Evolutionary conservation across 2,113 vertebrate genomes (phyloP).

Genomic region (Tragelaphus imberbis): DNA sequence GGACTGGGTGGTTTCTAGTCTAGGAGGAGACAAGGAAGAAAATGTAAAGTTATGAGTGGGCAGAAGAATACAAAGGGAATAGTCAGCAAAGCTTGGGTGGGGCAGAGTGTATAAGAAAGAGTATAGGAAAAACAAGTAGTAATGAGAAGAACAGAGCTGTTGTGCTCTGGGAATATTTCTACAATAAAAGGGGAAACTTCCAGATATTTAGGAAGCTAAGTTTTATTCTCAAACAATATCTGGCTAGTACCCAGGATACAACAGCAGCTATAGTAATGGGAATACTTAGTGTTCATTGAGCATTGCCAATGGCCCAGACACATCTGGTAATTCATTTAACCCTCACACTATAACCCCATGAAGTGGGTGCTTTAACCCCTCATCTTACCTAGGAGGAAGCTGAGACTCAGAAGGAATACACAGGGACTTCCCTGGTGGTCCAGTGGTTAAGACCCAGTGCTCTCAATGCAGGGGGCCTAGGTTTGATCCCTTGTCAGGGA

Average conservation of each 20-base stretch:
- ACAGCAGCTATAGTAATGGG: background rate
- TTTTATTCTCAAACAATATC: conserved; percentile 58
- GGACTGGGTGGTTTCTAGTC: background rate
- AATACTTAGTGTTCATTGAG: background rate
- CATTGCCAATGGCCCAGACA: background rate
- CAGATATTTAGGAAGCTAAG: conserved; percentile 43
- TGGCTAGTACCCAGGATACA: conserved; percentile 40
- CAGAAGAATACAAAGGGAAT: conserved; percentile 37
- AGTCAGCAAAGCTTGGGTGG: conserved; percentile 55
- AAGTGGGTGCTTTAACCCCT: background rate
- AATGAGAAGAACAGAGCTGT: conserved; percentile 40
- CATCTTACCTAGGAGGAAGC: background rate
- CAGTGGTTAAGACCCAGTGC: background rate
- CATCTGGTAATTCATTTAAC: background rate
- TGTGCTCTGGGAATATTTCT: conserved; percentile 43
- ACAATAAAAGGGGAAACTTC: conserved; percentile 48
- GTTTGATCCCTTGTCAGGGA: background rate
- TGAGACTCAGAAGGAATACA: background rate
- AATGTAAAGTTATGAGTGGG: background rate
- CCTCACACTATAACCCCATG: background rate
- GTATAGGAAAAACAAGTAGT: conserved; percentile 15
- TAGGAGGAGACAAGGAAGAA: conserved; percentile 25
- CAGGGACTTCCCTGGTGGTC: background rate
- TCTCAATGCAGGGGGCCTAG: background rate
- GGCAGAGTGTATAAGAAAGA: conserved; percentile 24